Percentiles rank a stretch among this genome's conserved stretches.
phyloP scores from a whole-genome alignment of 2,113 vertebrate species.

The Piaya cayana region DNA sequence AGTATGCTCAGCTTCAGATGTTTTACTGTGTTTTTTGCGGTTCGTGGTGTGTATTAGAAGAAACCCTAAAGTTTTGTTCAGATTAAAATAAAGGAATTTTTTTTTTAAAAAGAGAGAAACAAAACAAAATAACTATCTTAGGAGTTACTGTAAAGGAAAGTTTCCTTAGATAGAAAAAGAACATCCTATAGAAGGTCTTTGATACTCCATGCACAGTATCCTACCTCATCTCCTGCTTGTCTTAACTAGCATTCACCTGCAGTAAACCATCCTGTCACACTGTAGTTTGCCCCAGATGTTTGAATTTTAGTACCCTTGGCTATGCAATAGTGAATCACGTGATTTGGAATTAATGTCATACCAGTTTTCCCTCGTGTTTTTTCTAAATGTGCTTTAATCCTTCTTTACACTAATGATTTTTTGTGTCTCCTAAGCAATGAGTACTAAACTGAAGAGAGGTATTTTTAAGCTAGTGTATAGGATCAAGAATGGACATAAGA shows the following conservation, averaged over 20 bases:
- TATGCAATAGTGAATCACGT: background rate
- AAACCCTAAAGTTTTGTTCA: background rate
- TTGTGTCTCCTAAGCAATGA: rapidly evolving
- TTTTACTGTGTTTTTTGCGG: background rate
- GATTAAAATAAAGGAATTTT: background rate
- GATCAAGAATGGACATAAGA: background rate
- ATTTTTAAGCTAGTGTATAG: background rate
- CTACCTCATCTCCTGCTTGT: background rate
- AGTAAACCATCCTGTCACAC: background rate
- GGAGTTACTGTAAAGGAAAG: background rate
- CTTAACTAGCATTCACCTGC: background rate
- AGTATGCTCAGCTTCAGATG: background rate
- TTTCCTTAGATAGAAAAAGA: background rate
- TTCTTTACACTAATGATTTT: background rate
- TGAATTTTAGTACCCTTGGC: background rate
- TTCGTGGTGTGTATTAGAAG: background rate
- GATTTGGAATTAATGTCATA: background rate
- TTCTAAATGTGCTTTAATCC: background rate
- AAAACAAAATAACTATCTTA: background rate
- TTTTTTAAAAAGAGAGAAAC: no score
- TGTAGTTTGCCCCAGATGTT: background rate
- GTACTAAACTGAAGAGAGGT: rapidly evolving
- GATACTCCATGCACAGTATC: rapidly evolving
- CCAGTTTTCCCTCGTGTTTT: background rate
- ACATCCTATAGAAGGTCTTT: background rate